These are phyloP conservation scores for Heptranchias perlo DNA, from an alignment of 2,113 vertebrate genomes.

Conservation along the genomic window DNA sequence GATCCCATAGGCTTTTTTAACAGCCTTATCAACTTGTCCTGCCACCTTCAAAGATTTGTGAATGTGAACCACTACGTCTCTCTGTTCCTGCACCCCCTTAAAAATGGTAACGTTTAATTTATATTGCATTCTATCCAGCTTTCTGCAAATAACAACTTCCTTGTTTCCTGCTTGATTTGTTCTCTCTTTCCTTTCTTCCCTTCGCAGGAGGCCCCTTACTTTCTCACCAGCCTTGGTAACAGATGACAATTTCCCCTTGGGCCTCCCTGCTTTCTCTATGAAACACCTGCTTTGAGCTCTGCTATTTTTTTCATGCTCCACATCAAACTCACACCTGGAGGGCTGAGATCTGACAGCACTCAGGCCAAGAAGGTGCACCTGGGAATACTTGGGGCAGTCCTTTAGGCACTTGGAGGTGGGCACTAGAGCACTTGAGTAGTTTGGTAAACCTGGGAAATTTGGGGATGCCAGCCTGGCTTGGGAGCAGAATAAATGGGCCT, in stretches of 20 bases:
- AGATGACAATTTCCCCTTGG: neutral
- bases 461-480: neutral
- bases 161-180: too few relatives aligned
- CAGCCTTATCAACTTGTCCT: too few relatives aligned
- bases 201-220: neutral
- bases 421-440: neutral
- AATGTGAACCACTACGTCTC: neutral
- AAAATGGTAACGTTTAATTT: neutral
- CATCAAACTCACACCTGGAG: neutral
- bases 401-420: neutral
- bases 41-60: too few relatives aligned
- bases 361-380: neutral
- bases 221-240: neutral
- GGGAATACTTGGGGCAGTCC: too few relatives aligned
- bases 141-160: too few relatives aligned
- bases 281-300: neutral
- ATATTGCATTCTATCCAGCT: neutral
- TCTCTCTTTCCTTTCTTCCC: too few relatives aligned
- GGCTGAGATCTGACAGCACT: neutral
- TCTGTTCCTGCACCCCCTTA: neutral
- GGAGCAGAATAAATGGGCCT: neutral
- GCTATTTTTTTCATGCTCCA: neutral
- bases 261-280: neutral
- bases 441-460: neutral
- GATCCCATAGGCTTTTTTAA: too few relatives aligned